Evolutionary conservation across 2,113 vertebrate species (phyloP), one percentile per base, ranked within the genome.

Genomic region (Grus americana): DNA sequence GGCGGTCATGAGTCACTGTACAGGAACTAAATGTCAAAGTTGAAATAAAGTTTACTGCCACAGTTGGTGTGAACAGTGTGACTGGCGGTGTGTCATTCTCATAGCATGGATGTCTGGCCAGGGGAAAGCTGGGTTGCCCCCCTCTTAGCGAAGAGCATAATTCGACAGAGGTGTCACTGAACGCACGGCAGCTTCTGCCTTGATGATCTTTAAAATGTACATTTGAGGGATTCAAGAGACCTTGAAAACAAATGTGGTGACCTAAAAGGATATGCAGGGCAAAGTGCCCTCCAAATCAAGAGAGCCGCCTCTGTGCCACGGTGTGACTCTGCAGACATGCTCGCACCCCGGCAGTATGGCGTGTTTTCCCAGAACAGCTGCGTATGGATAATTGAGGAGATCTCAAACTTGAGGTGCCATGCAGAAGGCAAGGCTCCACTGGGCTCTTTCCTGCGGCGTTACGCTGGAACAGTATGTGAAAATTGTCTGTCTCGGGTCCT

Each of bases 11-110:
- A 97, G 97, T 98, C 98, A 98, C 95, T 58, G 85, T 63, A 65
- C 83, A 95, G 86, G 78, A 92, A 20, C 95, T 97, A 97, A 98
- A 98, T 98, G 97, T 98, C 98, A 98, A 97, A 98, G 98, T 96
- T 98, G 97, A 98, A 94, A 40, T 62, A 11, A 68, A 97, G 97
- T 95, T 96, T 80, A 95, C 80, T 84, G 93, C 90, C 94, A 93
- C 95, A 96, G 92, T 91, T 92, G 91, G 94, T 73, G 65, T 94
- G 93, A 95, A 79, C 91, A 92, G 91, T 92, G 91, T 82, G 68
- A 89, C 81, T 63, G 78, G 73, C 12, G n/a, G 63, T 82, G 91
- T 93, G 62, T 94, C 63, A 76, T 88, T 63, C 66, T 93, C 96
- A 88, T 70, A 93, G 95, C 83, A 86, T 10, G 94, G 83, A 86